Conservation (phyloP, 2,888 invertebrate genomes). For the Clunio marinus region DNA sequence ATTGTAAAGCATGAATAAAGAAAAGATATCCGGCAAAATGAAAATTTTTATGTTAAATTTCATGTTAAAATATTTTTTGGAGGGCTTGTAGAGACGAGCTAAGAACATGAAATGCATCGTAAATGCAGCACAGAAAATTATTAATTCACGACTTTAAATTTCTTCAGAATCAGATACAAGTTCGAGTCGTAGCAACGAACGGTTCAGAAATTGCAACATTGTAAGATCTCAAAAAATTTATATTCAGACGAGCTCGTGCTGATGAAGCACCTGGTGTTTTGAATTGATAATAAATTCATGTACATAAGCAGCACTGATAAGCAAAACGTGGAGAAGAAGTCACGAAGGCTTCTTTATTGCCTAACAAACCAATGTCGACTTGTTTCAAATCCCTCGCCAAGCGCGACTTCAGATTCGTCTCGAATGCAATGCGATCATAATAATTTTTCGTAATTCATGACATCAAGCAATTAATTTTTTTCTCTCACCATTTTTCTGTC, state of each 20-base stretch:
- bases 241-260: too few relatives aligned
- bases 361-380: background rate
- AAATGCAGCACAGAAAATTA: background rate
- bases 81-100: background rate
- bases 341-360: background rate
- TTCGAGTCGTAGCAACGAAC: too few relatives aligned
- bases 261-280: too few relatives aligned
- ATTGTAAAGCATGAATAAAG: background rate
- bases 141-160: background rate
- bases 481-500: background rate
- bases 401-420: too few relatives aligned
- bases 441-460: background rate
- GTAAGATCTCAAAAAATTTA: background rate
- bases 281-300: too few relatives aligned
- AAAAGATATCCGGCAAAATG: slow-evolving; percentile 17
- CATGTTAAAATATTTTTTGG: background rate
- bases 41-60: background rate
- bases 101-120: background rate
- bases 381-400: too few relatives aligned
- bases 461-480: slow-evolving; percentile 2
- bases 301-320: too few relatives aligned
- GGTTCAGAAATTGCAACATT: too few relatives aligned
- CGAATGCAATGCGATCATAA: background rate
- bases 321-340: background rate
- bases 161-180: too few relatives aligned